Conservation (phyloP, 2,113 vertebrate genomes). For the Chlorodrepanis virens region DNA sequence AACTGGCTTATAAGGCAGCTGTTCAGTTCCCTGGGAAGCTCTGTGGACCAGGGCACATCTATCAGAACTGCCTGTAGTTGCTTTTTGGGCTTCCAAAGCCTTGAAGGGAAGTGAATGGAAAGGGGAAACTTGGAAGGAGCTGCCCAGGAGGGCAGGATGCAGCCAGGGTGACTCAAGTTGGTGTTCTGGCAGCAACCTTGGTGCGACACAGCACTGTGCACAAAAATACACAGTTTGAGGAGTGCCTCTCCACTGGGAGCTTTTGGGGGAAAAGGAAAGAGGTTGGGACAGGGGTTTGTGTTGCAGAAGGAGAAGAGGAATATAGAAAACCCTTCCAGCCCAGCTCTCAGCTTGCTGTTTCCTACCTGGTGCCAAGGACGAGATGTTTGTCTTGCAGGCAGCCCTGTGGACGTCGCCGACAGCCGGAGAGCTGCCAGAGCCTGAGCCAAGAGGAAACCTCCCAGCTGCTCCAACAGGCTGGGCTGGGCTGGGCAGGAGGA, state of each 20-base stretch:
- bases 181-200: not conserved
- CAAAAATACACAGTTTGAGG: not conserved
- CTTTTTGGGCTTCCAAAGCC: not conserved
- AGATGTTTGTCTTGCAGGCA: slow-evolving; percentile 1
- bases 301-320: not conserved
- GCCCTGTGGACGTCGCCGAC: not conserved
- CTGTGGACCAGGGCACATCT: not conserved
- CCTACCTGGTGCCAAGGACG: slow-evolving; percentile 21
- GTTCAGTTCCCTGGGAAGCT: not conserved
- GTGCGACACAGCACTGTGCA: not conserved
- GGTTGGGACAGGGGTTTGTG: not conserved
- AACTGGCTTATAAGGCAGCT: not conserved
- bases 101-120: not conserved
- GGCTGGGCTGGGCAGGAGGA: not conserved
- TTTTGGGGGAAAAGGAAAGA: not conserved
- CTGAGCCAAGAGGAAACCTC: slow-evolving; percentile 35
- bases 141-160: not conserved
- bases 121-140: not conserved
- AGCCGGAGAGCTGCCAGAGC: not conserved
- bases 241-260: not conserved
- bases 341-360: not conserved
- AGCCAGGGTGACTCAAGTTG: not conserved
- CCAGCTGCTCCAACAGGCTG: rapidly evolving
- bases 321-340: not conserved
- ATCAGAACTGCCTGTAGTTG: not conserved